Evolutionary conservation across 2,888 invertebrate species (phyloP).

Genomic region (Glyphotaelius pellucidus): DNA sequence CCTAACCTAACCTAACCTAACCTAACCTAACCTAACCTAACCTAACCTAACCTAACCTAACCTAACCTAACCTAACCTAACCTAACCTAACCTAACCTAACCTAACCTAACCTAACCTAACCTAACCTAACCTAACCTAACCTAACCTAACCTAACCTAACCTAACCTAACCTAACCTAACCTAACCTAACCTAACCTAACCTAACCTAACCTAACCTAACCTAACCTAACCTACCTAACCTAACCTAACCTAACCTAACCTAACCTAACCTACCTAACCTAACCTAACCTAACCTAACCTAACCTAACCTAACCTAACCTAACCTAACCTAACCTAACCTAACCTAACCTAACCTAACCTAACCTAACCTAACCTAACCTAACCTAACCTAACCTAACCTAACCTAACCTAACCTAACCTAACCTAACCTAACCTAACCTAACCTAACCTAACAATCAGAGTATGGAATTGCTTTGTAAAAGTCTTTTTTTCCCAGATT

Average conservation of each 20-base stretch:
- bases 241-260: too few species aligned
- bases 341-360: constrained; percentile 65
- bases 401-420: constrained; percentile 65
- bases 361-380: constrained; percentile 66
- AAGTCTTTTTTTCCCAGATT: too few species aligned
- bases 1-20: constrained; percentile 62
- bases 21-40: constrained; percentile 56
- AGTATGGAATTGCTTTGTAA: too few species aligned
- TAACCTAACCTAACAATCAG: constrained; percentile 63
- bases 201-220: too few species aligned
- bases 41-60: constrained; percentile 50
- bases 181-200: constrained; percentile 64
- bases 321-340: constrained; percentile 65
- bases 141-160: constrained; percentile 65
- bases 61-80: constrained; percentile 62
- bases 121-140: constrained; percentile 63
- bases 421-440: constrained; percentile 59
- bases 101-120: constrained; percentile 64
- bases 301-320: constrained; percentile 64
- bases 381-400: constrained; percentile 65
- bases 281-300: constrained; percentile 63
- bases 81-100: constrained; percentile 63
- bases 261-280: too few species aligned
- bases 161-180: constrained; percentile 64
- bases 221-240: too few species aligned